Evolutionary conservation across 2,888 invertebrate species (phyloP), one percentile per base, ranked within the genome.

Genomic region (Epinotia demarniana): DNA sequence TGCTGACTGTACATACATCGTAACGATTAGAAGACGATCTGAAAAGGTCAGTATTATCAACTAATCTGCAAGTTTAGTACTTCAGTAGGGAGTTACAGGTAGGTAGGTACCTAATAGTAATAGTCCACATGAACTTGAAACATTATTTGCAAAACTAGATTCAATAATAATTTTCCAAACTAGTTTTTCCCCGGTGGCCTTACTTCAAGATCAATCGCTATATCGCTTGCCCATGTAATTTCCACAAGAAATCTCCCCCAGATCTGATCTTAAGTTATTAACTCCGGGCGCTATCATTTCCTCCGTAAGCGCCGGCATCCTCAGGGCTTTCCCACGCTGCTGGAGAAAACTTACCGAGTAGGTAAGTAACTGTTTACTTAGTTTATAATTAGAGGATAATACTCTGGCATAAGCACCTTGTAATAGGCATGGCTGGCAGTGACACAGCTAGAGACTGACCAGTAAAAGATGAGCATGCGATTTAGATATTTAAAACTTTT

Each of bases 261-360:
- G 53, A 66, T 62, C 62, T 18, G 62, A 62, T 66, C 66, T 55
- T 12, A 53, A 66, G 66, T 66, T 66, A 66, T 66, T 66, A 66
- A 27, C 53, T 53, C 13, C 23, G 19, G 53, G 53, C 39, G 39
- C 66, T 69, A 68, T 62, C 68, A 75, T 75, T 75, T 64, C 70
- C 64, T 57, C 19, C 49, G 43, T 39, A 63, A 63, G 55, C 64
- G 66, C 58, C 61, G 57, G 53, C 70, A 61, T 71, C 74, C 74
- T 74, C 73, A 46, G 58, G 62, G 67, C 62, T 73, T 84, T 83
- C 83, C 77, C 84, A 83, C 83, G 77, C 16, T 64, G 77, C 16
- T 64, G 46, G 73, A 71, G 75, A 73, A 69, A 71, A 75, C 75
- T 53, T 53, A 64, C 60, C 23, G n/a, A 16, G 49, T 27, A 27